Evolutionary conservation across 2,797 vertebrate genomes (phyloP).

Genomic region (Tokudaia muenninki): DNA sequence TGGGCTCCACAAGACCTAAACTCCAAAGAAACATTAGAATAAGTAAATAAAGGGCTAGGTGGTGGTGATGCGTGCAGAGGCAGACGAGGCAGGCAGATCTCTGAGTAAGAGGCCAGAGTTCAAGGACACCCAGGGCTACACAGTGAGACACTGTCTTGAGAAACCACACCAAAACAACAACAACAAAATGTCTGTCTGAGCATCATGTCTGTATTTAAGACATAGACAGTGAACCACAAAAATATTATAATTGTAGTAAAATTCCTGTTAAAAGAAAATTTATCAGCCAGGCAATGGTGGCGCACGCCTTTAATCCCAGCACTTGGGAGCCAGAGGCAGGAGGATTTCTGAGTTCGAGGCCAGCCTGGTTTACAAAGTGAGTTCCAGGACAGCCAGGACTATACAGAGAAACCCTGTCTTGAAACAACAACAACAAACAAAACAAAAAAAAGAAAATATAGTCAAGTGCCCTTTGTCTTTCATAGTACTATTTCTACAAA

Average conservation of each 20-base stretch:
- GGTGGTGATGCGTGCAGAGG: background rate
- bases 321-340: no score
- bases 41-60: background rate
- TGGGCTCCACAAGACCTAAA: background rate
- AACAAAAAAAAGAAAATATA: background rate
- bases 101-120: background rate
- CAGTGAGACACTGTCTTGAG: background rate
- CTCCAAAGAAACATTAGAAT: background rate
- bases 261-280: conserved; percentile 56
- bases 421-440: no score
- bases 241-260: conserved; percentile 28
- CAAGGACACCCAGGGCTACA: background rate
- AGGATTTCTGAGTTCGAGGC: no score
- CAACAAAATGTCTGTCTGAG: conserved; percentile 25
- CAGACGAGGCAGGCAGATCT: background rate
- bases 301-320: no score
- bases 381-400: no score
- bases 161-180: background rate
- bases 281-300: no score
- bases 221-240: conserved; percentile 24
- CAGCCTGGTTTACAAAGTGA: no score
- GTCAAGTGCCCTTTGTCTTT: conserved; percentile 45
- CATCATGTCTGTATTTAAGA: conserved; percentile 4
- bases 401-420: no score
- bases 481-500: conserved; percentile 54